Evolutionary conservation across 2,888 invertebrate species (phyloP).

Genomic region (Drosophila anomalipes): DNA sequence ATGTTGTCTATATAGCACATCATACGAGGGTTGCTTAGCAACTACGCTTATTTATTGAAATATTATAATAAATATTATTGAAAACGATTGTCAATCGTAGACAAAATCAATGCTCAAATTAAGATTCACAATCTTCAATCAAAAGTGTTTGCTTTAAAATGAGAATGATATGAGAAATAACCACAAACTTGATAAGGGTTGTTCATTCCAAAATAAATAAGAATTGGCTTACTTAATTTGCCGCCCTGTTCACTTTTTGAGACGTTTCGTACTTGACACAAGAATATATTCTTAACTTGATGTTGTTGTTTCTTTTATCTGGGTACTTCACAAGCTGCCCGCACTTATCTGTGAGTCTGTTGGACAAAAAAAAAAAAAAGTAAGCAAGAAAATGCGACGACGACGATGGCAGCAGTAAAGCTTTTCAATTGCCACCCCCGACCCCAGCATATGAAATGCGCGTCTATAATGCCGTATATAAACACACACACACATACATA

Average conservation of each 20-base stretch:
- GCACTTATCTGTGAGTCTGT: conserved; percentile 36
- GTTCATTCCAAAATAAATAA: not conserved
- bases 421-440: conserved; percentile 81
- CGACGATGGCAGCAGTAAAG: conserved; percentile 67
- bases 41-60: not conserved
- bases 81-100: not conserved
- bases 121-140: not conserved
- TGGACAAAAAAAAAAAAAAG: conserved; percentile 45
- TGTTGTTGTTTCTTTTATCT: not conserved
- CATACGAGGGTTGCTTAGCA: conserved; percentile 46
- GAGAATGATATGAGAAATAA: not conserved
- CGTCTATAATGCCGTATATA: conserved; percentile 81
- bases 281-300: not conserved
- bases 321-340: conserved; percentile 26
- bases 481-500: conserved; percentile 45
- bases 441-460: conserved; percentile 59
- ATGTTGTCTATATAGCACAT: conserved; percentile 61
- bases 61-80: not conserved
- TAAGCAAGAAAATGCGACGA: conserved; percentile 68
- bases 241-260: not conserved
- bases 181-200: not conserved
- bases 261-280: not conserved
- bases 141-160: not conserved
- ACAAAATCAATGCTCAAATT: not conserved
- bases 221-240: not conserved